Conservation (phyloP, 1,140 invertebrate species). For the Drosophila equinoxialis region DNA sequence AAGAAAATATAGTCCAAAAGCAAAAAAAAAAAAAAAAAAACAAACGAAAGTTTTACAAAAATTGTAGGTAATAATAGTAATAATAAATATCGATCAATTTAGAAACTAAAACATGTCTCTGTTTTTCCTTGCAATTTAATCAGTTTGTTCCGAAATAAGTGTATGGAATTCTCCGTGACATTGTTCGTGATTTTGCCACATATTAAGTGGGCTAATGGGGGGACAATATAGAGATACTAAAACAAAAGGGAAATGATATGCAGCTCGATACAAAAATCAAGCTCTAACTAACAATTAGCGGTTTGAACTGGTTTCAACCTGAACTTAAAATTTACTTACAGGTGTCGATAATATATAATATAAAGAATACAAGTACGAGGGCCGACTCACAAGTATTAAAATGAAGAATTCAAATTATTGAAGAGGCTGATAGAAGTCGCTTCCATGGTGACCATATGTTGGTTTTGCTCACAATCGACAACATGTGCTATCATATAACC, state of each 20-base stretch:
- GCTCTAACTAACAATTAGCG: constrained; percentile 30
- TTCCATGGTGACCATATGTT: no score
- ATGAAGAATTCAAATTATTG: no score
- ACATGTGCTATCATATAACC: neutral
- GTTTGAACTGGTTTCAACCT: constrained; percentile 49
- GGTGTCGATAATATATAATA: constrained; percentile 6
- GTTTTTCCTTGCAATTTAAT: neutral
- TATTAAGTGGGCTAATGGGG: constrained; percentile 14
- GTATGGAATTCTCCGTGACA: neutral
- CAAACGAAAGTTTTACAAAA: no score
- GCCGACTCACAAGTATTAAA: neutral
- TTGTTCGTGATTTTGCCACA: constrained; percentile 3
- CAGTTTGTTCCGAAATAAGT: neutral
- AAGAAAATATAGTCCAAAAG: no score
- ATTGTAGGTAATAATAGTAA: no score
- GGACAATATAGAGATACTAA: constrained; percentile 4
- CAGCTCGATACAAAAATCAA: constrained; percentile 24
- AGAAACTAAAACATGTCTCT: no score
- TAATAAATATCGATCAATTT: no score
- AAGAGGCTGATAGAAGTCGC: no score
- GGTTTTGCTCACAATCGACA: neutral
- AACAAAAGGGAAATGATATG: constrained; percentile 33
- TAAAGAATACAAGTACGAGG: neutral
- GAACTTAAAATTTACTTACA: constrained; percentile 24
- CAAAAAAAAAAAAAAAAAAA: no score